Percentiles rank a stretch among this genome's conserved stretches.
These are phyloP conservation scores for Nilaparvata lugens DNA, from an alignment of 1,140 invertebrate species.

Conservation along the genomic window DNA sequence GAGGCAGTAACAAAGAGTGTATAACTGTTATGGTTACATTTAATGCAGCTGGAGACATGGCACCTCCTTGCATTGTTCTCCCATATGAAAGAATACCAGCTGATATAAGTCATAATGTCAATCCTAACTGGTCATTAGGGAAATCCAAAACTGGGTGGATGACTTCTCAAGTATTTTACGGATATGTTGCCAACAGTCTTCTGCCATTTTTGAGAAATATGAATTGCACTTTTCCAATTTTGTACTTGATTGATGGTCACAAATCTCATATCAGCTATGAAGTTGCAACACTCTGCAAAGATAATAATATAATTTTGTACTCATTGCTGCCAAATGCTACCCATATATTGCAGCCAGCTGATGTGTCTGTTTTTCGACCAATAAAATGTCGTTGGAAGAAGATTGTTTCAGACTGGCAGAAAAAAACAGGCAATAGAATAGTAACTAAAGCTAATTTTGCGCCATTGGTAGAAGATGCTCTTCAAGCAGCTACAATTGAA, in stretches of 20 bases:
- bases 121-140: background rate
- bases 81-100: background rate
- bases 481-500: background rate
- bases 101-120: background rate
- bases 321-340: conserved; percentile 33
- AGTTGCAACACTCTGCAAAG: conserved; percentile 26
- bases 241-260: conserved; percentile 32
- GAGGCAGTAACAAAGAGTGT: background rate
- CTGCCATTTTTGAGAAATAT: conserved; percentile 28
- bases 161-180: conserved; percentile 24
- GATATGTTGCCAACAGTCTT: conserved; percentile 30
- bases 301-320: conserved; percentile 30
- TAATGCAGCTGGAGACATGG: background rate
- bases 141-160: background rate
- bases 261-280: conserved; percentile 28
- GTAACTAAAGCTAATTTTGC: background rate
- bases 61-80: background rate
- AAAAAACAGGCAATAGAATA: background rate
- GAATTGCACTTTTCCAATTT: conserved; percentile 27
- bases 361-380: conserved; percentile 31
- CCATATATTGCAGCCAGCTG: conserved; percentile 33
- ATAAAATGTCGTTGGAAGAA: conserved; percentile 30
- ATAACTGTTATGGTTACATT: background rate
- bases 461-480: background rate
- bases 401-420: conserved; percentile 21